Conservation (phyloP, 2,888 invertebrate species). For the Athripsodes cinereus region DNA sequence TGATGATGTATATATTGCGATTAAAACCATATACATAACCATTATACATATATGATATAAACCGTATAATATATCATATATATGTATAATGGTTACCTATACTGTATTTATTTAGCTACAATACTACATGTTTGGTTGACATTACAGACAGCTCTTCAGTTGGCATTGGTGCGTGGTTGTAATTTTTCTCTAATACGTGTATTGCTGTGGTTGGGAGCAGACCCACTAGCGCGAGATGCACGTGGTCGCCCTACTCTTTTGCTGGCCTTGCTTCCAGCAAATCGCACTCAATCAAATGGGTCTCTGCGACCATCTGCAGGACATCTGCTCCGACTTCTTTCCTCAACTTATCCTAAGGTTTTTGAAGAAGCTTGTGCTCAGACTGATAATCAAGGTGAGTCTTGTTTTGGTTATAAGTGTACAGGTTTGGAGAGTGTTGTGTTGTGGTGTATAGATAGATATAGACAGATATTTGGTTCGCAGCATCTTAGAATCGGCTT, state of each 20-base stretch:
- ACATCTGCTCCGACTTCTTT: conserved; percentile 4
- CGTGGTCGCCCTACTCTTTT: conserved; percentile 4
- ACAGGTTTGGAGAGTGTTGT: too few species aligned
- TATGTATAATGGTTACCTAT: too few species aligned
- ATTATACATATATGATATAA: too few species aligned
- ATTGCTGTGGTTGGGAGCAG: conserved; percentile 7
- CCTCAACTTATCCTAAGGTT: neutral
- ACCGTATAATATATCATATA: too few species aligned
- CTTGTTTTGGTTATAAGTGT: too few species aligned
- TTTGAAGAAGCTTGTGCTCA: conserved; percentile 9
- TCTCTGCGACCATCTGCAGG: neutral
- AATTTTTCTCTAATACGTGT: neutral
- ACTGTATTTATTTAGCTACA: too few species aligned
- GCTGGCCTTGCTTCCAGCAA: conserved; percentile 4
- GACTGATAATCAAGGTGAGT: conserved; percentile 9
- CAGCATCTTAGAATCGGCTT: conserved; percentile 22
- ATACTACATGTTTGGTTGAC: neutral
- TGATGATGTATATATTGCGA: too few species aligned
- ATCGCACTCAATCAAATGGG: conserved; percentile 20
- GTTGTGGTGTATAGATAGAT: too few species aligned
- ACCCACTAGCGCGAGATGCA: neutral
- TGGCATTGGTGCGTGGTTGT: neutral
- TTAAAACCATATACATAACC: too few species aligned
- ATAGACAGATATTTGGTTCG: too few species aligned
- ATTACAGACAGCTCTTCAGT: conserved; percentile 20